Evolutionary conservation across 2,888 invertebrate genomes (phyloP).

Genomic region (Mallateleia sp.): DNA sequence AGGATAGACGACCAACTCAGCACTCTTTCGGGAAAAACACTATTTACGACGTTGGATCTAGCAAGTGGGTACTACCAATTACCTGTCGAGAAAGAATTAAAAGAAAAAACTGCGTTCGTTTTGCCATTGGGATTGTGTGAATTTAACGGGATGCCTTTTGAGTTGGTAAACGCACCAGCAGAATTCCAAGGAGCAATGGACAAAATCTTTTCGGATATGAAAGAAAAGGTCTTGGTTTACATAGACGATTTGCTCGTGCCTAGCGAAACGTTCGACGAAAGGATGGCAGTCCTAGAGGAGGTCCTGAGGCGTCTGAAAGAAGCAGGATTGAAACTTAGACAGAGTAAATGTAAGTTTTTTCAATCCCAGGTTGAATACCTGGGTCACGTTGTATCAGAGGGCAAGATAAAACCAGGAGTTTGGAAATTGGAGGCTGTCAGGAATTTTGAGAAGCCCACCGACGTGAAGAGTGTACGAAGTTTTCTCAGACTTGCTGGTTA

Average conservation of each 20-base stretch:
- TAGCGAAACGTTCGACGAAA: slow-evolving; percentile 30
- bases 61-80: slow-evolving; percentile 85
- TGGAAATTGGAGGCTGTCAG: slow-evolving; percentile 66
- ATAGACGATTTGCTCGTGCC: slow-evolving; percentile 71
- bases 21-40: slow-evolving; percentile 83
- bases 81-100: slow-evolving; percentile 78
- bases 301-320: neutral
- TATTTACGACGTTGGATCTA: slow-evolving; percentile 84
- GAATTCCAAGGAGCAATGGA: slow-evolving; percentile 74
- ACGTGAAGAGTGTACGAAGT: slow-evolving; percentile 63
- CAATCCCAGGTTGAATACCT: neutral
- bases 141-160: neutral
- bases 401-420: slow-evolving; percentile 55
- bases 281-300: neutral
- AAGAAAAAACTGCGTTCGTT: slow-evolving; percentile 73
- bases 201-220: slow-evolving; percentile 50
- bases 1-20: slow-evolving; percentile 68
- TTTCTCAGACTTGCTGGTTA: slow-evolving; percentile 73
- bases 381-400: slow-evolving; percentile 4
- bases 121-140: slow-evolving; percentile 20
- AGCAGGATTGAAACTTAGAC: neutral
- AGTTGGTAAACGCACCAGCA: slow-evolving; percentile 12
- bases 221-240: slow-evolving; percentile 4
- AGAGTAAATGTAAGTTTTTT: slow-evolving; percentile 31
- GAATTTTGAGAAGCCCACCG: slow-evolving; percentile 50